These are phyloP conservation scores for Malthinus flaveolus DNA, from an alignment of 2,888 invertebrate genomes.

Conservation along the genomic window DNA sequence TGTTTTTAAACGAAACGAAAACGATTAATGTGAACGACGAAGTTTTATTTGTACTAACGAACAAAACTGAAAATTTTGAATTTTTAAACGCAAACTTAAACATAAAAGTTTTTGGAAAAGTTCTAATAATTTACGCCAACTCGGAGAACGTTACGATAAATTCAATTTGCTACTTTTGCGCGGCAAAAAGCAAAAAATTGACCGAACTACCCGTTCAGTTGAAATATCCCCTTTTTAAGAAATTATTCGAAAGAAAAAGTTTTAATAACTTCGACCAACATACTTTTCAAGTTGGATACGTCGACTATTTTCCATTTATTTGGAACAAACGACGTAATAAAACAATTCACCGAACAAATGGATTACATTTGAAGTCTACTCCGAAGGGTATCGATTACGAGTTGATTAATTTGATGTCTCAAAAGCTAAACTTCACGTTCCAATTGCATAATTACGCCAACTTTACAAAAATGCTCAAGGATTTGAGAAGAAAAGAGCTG, in stretches of 20 bases:
- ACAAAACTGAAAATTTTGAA: background rate
- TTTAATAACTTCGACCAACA: slow-evolving; percentile 10
- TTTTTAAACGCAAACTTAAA: background rate
- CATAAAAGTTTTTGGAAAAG: slow-evolving; percentile 10
- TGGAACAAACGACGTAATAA: background rate
- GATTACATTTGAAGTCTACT: background rate
- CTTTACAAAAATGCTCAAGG: background rate
- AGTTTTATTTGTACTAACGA: slow-evolving; percentile 7
- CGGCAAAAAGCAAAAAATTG: background rate
- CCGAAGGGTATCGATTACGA: slow-evolving; percentile 7
- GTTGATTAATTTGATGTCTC: slow-evolving; percentile 1
- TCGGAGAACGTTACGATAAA: background rate
- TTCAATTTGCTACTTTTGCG: slow-evolving; percentile 14
- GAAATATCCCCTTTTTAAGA: background rate
- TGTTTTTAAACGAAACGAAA: slow-evolving; percentile 3
- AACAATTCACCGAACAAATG: no score
- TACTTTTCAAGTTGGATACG: slow-evolving; percentile 9
- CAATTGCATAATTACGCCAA: background rate
- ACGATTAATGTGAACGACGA: slow-evolving; percentile 13
- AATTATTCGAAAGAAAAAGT: background rate
- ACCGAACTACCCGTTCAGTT: background rate
- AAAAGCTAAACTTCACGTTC: slow-evolving; percentile 9
- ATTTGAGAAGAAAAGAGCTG: background rate
- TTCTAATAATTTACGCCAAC: slow-evolving; percentile 1
- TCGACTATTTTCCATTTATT: slow-evolving; percentile 17